Percentiles rank a stretch among this genome's conserved stretches.
Evolutionary conservation across 2,113 vertebrate genomes (phyloP).

Genomic region (Paradisaea rubra): DNA sequence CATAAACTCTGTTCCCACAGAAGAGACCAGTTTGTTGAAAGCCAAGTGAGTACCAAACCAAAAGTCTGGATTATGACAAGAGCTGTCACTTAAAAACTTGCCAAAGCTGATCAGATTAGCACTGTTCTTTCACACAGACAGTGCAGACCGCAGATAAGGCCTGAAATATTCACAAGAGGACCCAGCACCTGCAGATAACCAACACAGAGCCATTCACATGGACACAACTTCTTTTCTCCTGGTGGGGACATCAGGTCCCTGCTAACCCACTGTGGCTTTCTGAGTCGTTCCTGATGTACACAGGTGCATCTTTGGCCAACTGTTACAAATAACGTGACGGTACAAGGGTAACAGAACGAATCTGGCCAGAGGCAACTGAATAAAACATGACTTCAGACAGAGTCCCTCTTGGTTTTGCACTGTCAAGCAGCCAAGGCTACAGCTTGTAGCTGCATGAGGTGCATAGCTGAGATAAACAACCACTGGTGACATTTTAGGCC

Average conservation of each 20-base stretch:
- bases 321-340: background rate
- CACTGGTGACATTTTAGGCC: slow-evolving; percentile 20
- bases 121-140: background rate
- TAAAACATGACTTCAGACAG: slow-evolving; percentile 29
- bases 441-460: background rate
- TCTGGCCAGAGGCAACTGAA: background rate
- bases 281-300: background rate
- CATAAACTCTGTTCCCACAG: background rate
- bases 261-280: background rate
- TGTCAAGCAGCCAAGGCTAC: slow-evolving; percentile 31
- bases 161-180: background rate
- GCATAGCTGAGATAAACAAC: slow-evolving; percentile 32
- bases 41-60: background rate
- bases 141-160: background rate
- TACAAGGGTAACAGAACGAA: background rate
- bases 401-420: slow-evolving; percentile 32
- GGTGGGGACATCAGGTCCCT: background rate
- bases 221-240: background rate
- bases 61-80: background rate
- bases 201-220: background rate
- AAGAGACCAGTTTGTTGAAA: background rate
- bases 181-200: background rate
- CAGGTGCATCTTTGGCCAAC: background rate
- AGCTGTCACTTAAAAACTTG: background rate
- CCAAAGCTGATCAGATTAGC: background rate